Conservation (phyloP, 2,797 vertebrate species). For the Sebastolobus altivelis region DNA sequence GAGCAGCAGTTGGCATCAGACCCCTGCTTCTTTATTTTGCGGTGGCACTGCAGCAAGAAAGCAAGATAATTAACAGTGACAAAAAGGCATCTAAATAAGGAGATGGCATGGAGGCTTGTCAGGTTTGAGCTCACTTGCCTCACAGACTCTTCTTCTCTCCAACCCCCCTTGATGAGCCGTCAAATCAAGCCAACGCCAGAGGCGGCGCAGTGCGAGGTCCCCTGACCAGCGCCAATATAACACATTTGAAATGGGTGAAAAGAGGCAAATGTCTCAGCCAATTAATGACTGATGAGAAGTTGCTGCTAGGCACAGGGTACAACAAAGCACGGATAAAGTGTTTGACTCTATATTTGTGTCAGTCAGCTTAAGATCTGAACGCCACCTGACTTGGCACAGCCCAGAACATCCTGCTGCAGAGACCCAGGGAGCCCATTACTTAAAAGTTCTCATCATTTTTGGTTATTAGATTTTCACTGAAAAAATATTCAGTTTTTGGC, state of each 20-base stretch:
- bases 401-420: constrained; percentile 1
- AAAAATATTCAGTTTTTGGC: neutral
- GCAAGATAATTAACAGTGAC: constrained; percentile 81
- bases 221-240: constrained; percentile 46
- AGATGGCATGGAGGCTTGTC: constrained; percentile 60
- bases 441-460: neutral
- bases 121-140: constrained; percentile 53
- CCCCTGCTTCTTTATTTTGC: constrained; percentile 53
- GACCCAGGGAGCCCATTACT: constrained; percentile 5
- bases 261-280: constrained; percentile 49
- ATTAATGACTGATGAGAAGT: constrained; percentile 56
- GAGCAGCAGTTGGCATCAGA: constrained; percentile 68
- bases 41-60: constrained; percentile 51
- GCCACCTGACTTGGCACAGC: constrained; percentile 40
- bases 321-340: constrained; percentile 40
- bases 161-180: constrained; percentile 42
- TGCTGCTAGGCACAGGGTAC: constrained; percentile 54
- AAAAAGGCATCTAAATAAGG: constrained; percentile 77
- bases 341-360: constrained; percentile 31
- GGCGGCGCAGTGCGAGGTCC: constrained; percentile 36
- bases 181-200: constrained; percentile 58
- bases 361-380: constrained; percentile 36
- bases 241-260: constrained; percentile 52
- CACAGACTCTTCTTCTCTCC: constrained; percentile 36
- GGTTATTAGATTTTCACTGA: neutral